These are phyloP conservation scores for Phylloscopus collybita DNA, from an alignment of 2,797 vertebrate species.

Conservation along the genomic window DNA sequence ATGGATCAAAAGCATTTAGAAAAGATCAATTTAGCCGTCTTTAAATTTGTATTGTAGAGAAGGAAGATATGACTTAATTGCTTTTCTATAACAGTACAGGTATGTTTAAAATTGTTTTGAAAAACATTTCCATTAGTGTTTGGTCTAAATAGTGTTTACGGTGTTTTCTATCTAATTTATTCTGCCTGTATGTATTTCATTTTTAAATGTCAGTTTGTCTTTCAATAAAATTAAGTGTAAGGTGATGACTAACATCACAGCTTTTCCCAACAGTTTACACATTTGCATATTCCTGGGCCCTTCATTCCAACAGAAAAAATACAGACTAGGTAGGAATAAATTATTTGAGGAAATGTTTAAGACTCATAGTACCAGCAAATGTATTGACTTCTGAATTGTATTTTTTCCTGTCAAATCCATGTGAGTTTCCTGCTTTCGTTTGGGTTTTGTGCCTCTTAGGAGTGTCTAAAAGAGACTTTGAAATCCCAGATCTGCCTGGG, in stretches of 20 bases:
- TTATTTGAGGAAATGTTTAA: not conserved
- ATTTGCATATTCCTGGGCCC: not conserved
- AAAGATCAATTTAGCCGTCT: not conserved
- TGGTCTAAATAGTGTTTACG: not conserved
- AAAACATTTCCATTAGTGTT: slow-evolving; percentile 30
- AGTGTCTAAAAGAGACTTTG: not conserved
- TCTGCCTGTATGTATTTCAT: not conserved
- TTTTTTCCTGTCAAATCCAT: not conserved
- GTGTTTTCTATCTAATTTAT: not conserved
- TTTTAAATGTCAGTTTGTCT: slow-evolving; percentile 36
- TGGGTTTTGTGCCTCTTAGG: not conserved
- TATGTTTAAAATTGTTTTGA: not conserved
- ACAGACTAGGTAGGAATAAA: not conserved
- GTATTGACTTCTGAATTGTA: not conserved
- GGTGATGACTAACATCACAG: slow-evolving; percentile 26
- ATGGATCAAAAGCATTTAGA: not conserved
- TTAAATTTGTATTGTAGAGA: not conserved
- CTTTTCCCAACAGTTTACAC: not conserved
- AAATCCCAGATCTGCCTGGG: not conserved
- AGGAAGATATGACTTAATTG: not conserved
- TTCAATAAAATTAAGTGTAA: slow-evolving; percentile 2
- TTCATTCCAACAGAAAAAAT: not conserved
- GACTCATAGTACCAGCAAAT: not conserved
- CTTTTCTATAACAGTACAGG: not conserved
- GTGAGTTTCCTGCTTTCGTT: not conserved